phyloP scores from a whole-genome alignment of 1,140 invertebrate genomes.

The Phymorhynchus buccinoides region DNA sequence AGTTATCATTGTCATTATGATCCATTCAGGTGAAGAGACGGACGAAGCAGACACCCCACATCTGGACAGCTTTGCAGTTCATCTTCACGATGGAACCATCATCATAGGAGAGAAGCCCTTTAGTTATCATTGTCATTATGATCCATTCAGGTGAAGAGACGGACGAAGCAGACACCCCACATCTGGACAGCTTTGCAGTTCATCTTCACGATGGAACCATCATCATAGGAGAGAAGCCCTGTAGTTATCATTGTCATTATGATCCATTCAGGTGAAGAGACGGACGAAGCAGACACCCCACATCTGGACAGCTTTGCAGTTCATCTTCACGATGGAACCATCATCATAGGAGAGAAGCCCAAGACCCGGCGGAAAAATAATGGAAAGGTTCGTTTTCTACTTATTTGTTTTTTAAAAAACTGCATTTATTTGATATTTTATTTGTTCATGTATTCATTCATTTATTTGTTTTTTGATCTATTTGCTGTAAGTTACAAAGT shows the following conservation, averaged over 20 bases:
- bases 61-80: not conserved
- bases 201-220: not conserved
- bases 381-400: not conserved
- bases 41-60: not conserved
- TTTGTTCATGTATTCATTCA: too few relatives aligned
- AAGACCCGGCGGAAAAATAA: not conserved
- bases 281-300: not conserved
- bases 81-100: not conserved
- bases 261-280: not conserved
- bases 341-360: conserved; percentile 23
- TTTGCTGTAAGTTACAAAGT: too few relatives aligned
- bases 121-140: too few relatives aligned
- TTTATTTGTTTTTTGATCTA: too few relatives aligned
- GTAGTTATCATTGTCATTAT: too few relatives aligned
- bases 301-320: conserved; percentile 26
- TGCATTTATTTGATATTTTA: too few relatives aligned
- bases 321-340: conserved; percentile 18
- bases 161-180: not conserved
- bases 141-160: too few relatives aligned
- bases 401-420: too few relatives aligned
- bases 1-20: too few relatives aligned
- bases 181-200: not conserved
- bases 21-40: too few relatives aligned
- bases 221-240: not conserved
- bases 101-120: not conserved